Conservation (phyloP, 2,888 invertebrate species). For the Lochmaea capreae region DNA sequence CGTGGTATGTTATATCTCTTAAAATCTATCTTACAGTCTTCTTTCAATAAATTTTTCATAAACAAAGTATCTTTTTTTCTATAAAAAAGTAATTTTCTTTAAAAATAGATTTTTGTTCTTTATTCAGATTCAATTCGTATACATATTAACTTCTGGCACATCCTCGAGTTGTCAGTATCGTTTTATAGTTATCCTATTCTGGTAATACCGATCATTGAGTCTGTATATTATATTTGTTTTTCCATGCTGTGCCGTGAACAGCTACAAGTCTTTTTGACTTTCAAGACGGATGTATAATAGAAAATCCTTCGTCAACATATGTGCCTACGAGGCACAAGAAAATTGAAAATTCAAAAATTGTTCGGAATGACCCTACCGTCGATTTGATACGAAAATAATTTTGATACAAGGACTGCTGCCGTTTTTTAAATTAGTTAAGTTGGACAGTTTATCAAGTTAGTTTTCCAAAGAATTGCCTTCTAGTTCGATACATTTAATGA, state of each 20-base stretch:
- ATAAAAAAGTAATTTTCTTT: no score
- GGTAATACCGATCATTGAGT: neutral
- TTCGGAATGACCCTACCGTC: constrained; percentile 38
- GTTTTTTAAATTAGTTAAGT: neutral
- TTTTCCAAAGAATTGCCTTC: no score
- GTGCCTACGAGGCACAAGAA: constrained; percentile 28
- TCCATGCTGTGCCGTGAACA: constrained; percentile 3
- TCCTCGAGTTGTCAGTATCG: neutral
- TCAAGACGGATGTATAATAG: constrained; percentile 28
- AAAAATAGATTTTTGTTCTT: no score
- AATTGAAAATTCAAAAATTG: constrained; percentile 43
- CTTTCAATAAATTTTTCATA: no score
- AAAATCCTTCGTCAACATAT: constrained; percentile 36
- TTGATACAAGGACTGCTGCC: constrained; percentile 44
- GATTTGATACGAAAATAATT: constrained; percentile 38
- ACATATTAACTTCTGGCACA: no score
- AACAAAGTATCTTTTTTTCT: no score
- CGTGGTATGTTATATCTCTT: no score
- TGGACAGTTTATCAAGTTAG: no score
- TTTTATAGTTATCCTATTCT: neutral
- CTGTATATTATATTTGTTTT: neutral
- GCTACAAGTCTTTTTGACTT: constrained; percentile 10
- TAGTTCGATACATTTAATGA: no score
- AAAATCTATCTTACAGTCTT: no score
- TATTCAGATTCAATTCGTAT: no score